Conservation (phyloP, 2,888 invertebrate genomes). For the Volucella zonaria region DNA sequence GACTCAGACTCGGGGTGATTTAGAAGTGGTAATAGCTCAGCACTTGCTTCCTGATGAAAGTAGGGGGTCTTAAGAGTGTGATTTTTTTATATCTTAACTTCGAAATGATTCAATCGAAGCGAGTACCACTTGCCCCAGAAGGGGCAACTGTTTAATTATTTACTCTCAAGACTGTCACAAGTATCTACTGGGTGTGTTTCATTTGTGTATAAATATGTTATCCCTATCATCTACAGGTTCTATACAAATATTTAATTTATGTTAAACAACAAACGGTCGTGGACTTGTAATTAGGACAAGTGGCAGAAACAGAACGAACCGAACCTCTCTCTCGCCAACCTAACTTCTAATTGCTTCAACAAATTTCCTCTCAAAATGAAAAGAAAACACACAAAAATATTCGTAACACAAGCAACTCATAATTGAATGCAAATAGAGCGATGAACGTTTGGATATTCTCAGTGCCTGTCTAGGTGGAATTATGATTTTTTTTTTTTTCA, state of each 20-base stretch:
- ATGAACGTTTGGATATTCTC: background rate
- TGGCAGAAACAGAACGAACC: background rate
- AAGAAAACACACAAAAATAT: background rate
- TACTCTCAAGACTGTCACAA: background rate
- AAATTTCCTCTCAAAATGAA: background rate
- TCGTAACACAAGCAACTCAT: background rate
- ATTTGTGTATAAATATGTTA: background rate
- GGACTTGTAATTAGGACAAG: background rate
- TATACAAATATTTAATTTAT: conserved; percentile 9
- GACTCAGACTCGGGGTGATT: too few relatives aligned
- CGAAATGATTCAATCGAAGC: too few relatives aligned
- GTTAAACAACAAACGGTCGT: background rate
- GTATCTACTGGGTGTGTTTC: background rate
- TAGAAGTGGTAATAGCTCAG: too few relatives aligned
- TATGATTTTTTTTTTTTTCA: too few relatives aligned
- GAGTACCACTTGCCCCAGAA: too few relatives aligned
- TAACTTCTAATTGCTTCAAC: conserved; percentile 10
- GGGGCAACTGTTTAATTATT: too few relatives aligned
- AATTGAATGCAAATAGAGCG: conserved; percentile 16
- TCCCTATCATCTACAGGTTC: background rate
- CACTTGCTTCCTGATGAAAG: too few relatives aligned
- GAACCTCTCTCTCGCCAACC: too few relatives aligned
- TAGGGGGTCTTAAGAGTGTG: too few relatives aligned
- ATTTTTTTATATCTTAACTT: too few relatives aligned
- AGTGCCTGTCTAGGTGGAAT: too few relatives aligned